phyloP scores from a whole-genome alignment of 2,797 vertebrate genomes.

The Cossypha niveicapilla region DNA sequence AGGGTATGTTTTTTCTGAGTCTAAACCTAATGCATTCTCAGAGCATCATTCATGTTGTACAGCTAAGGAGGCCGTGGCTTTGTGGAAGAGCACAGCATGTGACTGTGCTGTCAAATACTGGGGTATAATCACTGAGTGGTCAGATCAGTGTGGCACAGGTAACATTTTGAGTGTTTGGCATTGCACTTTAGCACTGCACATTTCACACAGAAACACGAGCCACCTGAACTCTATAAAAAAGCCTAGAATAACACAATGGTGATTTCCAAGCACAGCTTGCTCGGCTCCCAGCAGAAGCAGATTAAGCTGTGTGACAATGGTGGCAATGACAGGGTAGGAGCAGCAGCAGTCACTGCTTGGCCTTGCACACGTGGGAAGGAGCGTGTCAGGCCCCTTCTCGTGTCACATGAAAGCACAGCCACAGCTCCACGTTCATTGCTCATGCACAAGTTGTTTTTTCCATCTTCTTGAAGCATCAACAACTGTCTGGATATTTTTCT shows the following conservation, averaged over 20 bases:
- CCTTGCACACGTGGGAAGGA: neutral
- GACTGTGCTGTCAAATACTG: neutral
- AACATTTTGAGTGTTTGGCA: neutral
- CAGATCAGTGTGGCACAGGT: neutral
- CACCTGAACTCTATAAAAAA: neutral
- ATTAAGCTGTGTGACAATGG: rapidly evolving
- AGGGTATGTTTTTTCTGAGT: neutral
- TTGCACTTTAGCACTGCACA: neutral
- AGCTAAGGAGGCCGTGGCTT: neutral
- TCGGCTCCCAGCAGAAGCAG: neutral
- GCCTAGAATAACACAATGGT: neutral
- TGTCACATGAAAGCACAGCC: neutral
- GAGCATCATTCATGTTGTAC: neutral
- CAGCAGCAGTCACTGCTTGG: neutral
- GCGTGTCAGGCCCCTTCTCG: neutral
- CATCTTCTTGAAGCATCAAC: neutral
- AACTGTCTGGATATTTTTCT: neutral
- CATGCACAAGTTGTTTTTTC: neutral
- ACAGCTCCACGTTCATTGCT: neutral
- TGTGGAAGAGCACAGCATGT: neutral
- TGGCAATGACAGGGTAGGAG: neutral
- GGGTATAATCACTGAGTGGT: too few species aligned
- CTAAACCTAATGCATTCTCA: neutral
- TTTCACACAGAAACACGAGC: neutral
- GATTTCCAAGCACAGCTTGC: neutral